Base-by-base conservation (phyloP, 2,113 vertebrate genomes). In the Cacatua alba region DNA sequence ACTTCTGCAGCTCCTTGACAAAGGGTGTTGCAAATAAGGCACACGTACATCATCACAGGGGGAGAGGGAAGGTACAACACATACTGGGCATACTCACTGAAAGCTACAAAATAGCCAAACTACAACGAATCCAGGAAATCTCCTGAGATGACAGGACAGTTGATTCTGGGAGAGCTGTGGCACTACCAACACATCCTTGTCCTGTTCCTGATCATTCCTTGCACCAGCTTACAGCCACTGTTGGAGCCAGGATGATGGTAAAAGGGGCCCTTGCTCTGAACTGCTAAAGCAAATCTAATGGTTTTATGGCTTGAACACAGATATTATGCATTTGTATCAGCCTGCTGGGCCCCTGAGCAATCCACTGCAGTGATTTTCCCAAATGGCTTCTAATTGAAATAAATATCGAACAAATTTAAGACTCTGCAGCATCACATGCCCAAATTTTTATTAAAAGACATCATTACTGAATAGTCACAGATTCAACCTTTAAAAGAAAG, bases 1-100 rank as follows among this genome's bases (percentile, higher is more conserved):
- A n/a, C 29, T 17, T 17, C 6, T 29, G 29, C 48, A 89, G 29
- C 17, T 69, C 53, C 59, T 31, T 9, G 7, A 14, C 65, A 19
- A 28, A 35, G 14, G 23, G 7, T 29, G 46, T 5, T 49, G 64
- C 11, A 35, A 43, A 8, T 28, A 67, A 88, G 64, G 59, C 23
- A 41, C 2, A 0, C 0, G 0, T 10, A 20, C 35, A 7, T 67
- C 41, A 17, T 33, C 70, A 25, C 52, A 60, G 39, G 29, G 25
- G 62, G 57, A 31, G 57, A 59, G 13, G 16, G 5, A 57, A 2
- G 1, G 67, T n/a, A 80, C 16, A 5, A 2, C 16, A 55, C 35
- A 39, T 62, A 18, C 21, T 59, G 44, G 44, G 26, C 13, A 65
- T 39, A 91, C 29, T 44, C 49, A 13, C 18, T n/a, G 51, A 55